Conservation (phyloP, 2,113 vertebrate species). For the Dryoscopus gambensis region DNA sequence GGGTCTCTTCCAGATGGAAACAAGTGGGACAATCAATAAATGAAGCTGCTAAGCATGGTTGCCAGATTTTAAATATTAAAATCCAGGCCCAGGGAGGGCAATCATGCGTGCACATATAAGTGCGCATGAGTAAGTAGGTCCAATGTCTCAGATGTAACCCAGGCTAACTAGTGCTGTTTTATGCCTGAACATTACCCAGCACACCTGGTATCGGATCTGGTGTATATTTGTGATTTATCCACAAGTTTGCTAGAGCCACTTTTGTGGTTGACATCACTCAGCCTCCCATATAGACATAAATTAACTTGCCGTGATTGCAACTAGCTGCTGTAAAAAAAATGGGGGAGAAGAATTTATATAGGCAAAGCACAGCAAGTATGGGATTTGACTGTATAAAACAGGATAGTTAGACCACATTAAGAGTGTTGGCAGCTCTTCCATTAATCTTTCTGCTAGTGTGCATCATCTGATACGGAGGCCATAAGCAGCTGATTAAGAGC, state of each 20-base stretch:
- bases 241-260: neutral
- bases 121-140: neutral
- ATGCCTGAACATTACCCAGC: neutral
- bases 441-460: neutral
- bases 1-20: neutral
- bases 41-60: neutral
- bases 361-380: neutral
- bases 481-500: neutral
- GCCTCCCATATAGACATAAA: fast-evolving
- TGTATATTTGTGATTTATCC: neutral
- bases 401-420: neutral
- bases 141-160: neutral
- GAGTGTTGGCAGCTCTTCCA: neutral
- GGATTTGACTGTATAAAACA: neutral
- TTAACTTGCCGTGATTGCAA: fast-evolving
- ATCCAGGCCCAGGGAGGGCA: neutral
- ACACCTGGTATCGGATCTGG: neutral
- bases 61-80: constrained; percentile 31
- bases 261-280: neutral
- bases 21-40: neutral
- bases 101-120: neutral
- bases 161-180: neutral
- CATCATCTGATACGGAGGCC: neutral
- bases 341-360: neutral
- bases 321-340: neutral